A percentile compares a stretch with the other conserved stretches of the same genome.
Conservation (phyloP, 2,888 invertebrate species). For the Drosophila picticornis region DNA sequence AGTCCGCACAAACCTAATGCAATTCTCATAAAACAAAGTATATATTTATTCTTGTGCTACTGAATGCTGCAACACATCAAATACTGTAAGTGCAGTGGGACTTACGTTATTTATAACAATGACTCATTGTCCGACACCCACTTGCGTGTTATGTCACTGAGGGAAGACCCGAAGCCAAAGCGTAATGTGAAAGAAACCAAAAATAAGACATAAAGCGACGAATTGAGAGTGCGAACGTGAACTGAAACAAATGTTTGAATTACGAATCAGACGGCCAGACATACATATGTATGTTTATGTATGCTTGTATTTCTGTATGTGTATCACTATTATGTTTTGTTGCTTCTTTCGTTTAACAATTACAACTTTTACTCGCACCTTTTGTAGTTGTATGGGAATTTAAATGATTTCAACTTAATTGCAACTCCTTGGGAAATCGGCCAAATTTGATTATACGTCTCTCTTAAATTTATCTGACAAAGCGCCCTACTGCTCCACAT, state of each 20-base stretch:
- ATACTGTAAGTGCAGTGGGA: neutral
- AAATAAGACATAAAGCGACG: slow-evolving; percentile 18
- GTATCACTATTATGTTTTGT: slow-evolving; percentile 27
- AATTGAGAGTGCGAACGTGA: slow-evolving; percentile 43
- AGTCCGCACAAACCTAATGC: neutral
- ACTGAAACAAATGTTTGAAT: slow-evolving; percentile 53
- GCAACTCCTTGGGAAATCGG: slow-evolving; percentile 69
- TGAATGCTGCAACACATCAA: neutral
- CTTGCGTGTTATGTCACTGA: slow-evolving; percentile 25
- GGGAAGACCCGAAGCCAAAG: slow-evolving; percentile 27
- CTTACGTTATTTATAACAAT: slow-evolving; percentile 7
- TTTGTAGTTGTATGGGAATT: slow-evolving; percentile 46
- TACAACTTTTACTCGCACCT: slow-evolving; percentile 42
- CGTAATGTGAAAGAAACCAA: neutral
- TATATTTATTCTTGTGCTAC: neutral
- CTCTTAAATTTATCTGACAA: neutral
- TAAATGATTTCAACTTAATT: slow-evolving; percentile 57
- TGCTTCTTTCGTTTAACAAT: slow-evolving; percentile 32
- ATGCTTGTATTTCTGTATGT: neutral
- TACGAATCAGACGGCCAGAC: slow-evolving; percentile 31
- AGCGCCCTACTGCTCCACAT: slow-evolving; percentile 60
- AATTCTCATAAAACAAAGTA: neutral
- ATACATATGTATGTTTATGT: neutral
- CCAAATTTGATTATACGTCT: slow-evolving; percentile 59
- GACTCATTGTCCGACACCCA: slow-evolving; percentile 18